phyloP scores from a whole-genome alignment of 1,140 invertebrate genomes.

The Drosophila subpulchrella region DNA sequence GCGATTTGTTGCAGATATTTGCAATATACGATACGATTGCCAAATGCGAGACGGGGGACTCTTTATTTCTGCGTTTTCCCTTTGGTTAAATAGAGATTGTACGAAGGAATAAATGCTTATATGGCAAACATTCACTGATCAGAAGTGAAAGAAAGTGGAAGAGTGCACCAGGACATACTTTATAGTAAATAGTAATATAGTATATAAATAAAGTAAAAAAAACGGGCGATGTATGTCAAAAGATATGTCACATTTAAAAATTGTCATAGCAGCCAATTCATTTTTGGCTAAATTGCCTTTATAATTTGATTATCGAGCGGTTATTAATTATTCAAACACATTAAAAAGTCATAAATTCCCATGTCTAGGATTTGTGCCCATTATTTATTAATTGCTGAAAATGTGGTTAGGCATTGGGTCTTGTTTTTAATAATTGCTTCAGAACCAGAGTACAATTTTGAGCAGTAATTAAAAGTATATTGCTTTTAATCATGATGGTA shows the following conservation, averaged over 20 bases:
- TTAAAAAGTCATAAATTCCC: not conserved
- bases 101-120: not conserved
- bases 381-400: not conserved
- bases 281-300: not conserved
- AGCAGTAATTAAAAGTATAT: not conserved
- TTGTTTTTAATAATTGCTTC: not conserved
- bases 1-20: constrained; percentile 40
- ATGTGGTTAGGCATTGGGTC: not conserved
- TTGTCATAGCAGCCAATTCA: not conserved
- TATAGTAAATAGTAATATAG: not conserved
- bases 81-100: not conserved
- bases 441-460: not conserved
- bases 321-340: not conserved
- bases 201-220: too few relatives aligned
- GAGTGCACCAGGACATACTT: too few relatives aligned
- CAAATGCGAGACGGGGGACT: not conserved
- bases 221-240: not conserved
- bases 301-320: not conserved
- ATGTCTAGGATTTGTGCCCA: not conserved
- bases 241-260: not conserved
- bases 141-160: not conserved
- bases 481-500: not conserved
- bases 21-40: constrained; percentile 26
- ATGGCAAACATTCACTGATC: not conserved
- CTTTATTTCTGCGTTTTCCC: not conserved